A percentile compares a stretch with the other conserved stretches of the same genome.
phyloP scores from a whole-genome alignment of 1,140 invertebrate species.

The Ceratoteleas bidentatus region DNA sequence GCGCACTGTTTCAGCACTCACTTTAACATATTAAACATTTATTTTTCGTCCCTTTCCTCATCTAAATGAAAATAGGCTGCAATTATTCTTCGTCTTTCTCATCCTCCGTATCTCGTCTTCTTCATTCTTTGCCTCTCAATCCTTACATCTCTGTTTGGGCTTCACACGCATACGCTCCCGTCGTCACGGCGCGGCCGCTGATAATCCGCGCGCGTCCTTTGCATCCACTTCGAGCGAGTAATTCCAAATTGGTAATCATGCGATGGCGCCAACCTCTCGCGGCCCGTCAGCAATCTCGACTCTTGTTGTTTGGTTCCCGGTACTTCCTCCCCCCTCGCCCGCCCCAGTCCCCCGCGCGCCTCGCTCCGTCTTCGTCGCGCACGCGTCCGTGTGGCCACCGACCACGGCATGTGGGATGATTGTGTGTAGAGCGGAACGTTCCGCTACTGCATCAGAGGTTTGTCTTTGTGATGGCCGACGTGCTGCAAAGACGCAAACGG shows the following conservation, averaged over 20 bases:
- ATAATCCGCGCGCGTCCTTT: slow-evolving; percentile 73
- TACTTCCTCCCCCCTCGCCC: slow-evolving; percentile 38
- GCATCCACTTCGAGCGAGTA: slow-evolving; percentile 74
- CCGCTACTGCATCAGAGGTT: slow-evolving; percentile 76
- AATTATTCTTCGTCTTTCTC: slow-evolving; percentile 59
- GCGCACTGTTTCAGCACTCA: slow-evolving; percentile 16
- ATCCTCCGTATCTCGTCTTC: slow-evolving; percentile 54
- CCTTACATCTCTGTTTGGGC: slow-evolving; percentile 54
- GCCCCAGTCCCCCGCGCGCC: slow-evolving; percentile 22
- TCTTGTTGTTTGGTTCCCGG: slow-evolving; percentile 75
- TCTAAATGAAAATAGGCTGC: slow-evolving; percentile 67
- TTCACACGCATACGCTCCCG: slow-evolving; percentile 61
- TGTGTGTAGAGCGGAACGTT: slow-evolving; percentile 76
- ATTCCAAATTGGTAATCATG: slow-evolving; percentile 82
- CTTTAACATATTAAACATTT: slow-evolving; percentile 49
- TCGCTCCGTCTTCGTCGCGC: slow-evolving; percentile 43
- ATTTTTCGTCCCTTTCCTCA: slow-evolving; percentile 57
- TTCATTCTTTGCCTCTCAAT: slow-evolving; percentile 60
- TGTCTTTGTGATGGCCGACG: slow-evolving; percentile 80
- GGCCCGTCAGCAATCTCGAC: slow-evolving; percentile 79
- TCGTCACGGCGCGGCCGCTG: slow-evolving; percentile 65
- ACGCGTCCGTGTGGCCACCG: slow-evolving; percentile 63
- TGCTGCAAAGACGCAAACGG: slow-evolving; percentile 73
- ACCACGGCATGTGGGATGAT: slow-evolving; percentile 74
- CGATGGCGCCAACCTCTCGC: slow-evolving; percentile 81